A percentile compares a stretch with the other conserved stretches of the same genome.
These are phyloP conservation scores for Callyntrura sp. DNA, from an alignment of 2,888 invertebrate species.

Conservation along the genomic window DNA sequence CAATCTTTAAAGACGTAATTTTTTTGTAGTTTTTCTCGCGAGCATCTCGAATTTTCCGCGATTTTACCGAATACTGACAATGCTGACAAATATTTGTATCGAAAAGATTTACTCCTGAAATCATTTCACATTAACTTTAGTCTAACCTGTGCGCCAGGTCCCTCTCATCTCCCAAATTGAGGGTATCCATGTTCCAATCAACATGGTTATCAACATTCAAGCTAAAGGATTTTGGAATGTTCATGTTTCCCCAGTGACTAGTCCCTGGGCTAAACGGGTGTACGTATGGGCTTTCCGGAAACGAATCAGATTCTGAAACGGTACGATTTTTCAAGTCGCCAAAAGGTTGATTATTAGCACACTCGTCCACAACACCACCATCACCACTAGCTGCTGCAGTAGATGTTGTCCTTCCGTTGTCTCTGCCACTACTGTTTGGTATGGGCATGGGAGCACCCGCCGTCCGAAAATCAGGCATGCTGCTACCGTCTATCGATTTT, in stretches of 20 bases:
- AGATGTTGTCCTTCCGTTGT: slow-evolving; percentile 24
- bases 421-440: slow-evolving; percentile 76
- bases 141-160: slow-evolving; percentile 84
- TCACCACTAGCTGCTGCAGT: slow-evolving; percentile 2
- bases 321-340: slow-evolving; percentile 62
- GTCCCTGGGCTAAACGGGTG: slow-evolving; percentile 80
- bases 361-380: slow-evolving; percentile 12
- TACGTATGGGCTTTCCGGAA: slow-evolving; percentile 82
- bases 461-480: slow-evolving; percentile 83
- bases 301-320: slow-evolving; percentile 83
- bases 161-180: slow-evolving; percentile 83
- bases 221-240: slow-evolving; percentile 80
- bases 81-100: too few relatives aligned
- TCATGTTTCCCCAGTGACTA: slow-evolving; percentile 82
- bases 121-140: too few relatives aligned
- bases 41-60: too few relatives aligned
- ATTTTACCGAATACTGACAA: too few relatives aligned
- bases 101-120: too few relatives aligned
- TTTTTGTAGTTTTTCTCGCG: too few relatives aligned
- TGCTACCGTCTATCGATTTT: slow-evolving; percentile 51
- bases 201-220: slow-evolving; percentile 80
- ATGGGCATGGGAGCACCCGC: slow-evolving; percentile 83
- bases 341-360: slow-evolving; percentile 40
- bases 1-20: too few relatives aligned
- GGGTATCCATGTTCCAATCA: slow-evolving; percentile 80